Evolutionary conservation across 2,888 invertebrate genomes (phyloP).

Genomic region (Hirudinaria manillensis): DNA sequence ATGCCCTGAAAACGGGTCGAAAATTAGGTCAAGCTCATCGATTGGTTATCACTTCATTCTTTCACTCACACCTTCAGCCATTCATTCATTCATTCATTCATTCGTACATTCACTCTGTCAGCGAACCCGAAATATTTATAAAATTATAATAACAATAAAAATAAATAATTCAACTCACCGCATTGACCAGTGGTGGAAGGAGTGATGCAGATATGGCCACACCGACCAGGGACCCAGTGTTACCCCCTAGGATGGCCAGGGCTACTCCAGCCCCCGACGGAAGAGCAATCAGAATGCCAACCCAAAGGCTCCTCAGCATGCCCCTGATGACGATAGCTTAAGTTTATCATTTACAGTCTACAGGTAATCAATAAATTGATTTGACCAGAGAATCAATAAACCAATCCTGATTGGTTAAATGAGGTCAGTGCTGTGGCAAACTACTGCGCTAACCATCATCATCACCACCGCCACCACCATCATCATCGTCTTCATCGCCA

Average conservation of each 20-base stretch:
- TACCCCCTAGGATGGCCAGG: slow-evolving; percentile 70
- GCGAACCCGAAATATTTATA: background rate
- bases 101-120: too few relatives aligned
- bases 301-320: slow-evolving; percentile 64
- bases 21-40: background rate
- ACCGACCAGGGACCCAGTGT: slow-evolving; percentile 71
- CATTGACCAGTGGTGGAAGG: slow-evolving; percentile 74
- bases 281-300: slow-evolving; percentile 69
- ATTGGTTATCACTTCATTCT: background rate
- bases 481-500: background rate
- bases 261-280: slow-evolving; percentile 74
- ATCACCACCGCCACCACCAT: background rate
- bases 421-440: background rate
- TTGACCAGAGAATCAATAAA: background rate
- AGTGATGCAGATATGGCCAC: slow-evolving; percentile 76
- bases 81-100: too few relatives aligned
- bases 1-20: slow-evolving; percentile 40
- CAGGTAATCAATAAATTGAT: background rate
- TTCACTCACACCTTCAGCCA: background rate
- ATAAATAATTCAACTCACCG: slow-evolving; percentile 55
- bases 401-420: background rate
- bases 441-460: background rate
- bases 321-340: slow-evolving; percentile 53
- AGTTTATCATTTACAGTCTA: background rate
- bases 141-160: background rate